Conservation (phyloP, 2,113 vertebrate genomes). For the Erythrocercus mccallii region DNA sequence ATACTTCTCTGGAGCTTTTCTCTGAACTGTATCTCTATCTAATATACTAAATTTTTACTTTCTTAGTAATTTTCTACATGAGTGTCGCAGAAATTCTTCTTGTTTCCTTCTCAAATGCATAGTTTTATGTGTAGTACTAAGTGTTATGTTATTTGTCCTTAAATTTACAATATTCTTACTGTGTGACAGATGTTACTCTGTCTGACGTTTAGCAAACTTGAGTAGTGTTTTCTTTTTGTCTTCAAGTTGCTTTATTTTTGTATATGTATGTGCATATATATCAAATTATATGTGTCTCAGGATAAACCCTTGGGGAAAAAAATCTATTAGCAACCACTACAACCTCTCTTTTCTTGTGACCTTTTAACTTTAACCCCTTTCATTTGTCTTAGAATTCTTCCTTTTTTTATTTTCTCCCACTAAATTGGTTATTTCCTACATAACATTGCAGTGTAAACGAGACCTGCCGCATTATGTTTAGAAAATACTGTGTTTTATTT, state of each 20-base stretch:
- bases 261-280: background rate
- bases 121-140: background rate
- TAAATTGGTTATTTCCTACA: slow-evolving; percentile 12
- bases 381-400: background rate
- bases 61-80: background rate
- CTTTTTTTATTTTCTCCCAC: background rate
- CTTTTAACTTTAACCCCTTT: background rate
- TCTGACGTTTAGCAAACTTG: background rate
- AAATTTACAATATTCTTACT: background rate
- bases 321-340: background rate
- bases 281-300: background rate
- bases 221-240: background rate
- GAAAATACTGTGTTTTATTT: slow-evolving; percentile 21
- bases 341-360: background rate
- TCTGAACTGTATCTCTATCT: background rate
- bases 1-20: background rate
- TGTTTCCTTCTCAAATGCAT: background rate
- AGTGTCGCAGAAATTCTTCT: background rate
- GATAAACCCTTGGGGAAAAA: background rate
- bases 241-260: background rate
- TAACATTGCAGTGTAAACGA: background rate
- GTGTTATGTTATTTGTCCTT: background rate
- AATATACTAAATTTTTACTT: background rate
- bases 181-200: background rate
- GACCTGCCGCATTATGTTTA: background rate